Percentiles rank a stretch among this genome's conserved stretches.
Evolutionary conservation across 2,888 invertebrate genomes (phyloP).

Genomic region (Luperina nickerlii): DNA sequence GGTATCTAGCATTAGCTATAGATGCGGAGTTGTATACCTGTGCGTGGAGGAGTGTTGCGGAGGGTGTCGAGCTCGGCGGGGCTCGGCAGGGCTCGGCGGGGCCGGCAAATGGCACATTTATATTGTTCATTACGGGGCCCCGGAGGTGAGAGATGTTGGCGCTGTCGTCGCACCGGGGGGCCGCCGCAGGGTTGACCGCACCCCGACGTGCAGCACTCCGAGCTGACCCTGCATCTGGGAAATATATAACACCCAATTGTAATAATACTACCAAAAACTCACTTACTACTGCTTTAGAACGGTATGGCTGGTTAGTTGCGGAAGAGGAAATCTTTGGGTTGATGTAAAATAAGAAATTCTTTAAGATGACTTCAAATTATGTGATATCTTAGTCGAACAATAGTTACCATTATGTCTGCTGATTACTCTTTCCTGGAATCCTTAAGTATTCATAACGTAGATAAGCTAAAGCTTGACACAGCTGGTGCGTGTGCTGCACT

Average conservation of each 20-base stretch:
- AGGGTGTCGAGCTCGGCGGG: slow-evolving; percentile 51
- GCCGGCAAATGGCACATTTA: slow-evolving; percentile 85
- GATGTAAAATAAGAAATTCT: neutral
- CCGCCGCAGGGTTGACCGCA: slow-evolving; percentile 76
- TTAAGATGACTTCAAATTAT: neutral
- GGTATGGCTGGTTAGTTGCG: neutral
- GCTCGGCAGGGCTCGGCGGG: slow-evolving; percentile 53
- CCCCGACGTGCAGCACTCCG: neutral
- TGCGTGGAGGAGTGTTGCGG: slow-evolving; percentile 55
- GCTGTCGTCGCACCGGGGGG: slow-evolving; percentile 84
- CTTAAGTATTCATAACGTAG: neutral
- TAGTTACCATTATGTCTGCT: neutral
- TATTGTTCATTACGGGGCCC: slow-evolving; percentile 87
- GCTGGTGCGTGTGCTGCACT: neutral
- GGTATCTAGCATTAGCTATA: slow-evolving; percentile 50
- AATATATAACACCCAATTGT: slow-evolving; percentile 9
- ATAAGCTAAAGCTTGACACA: no score
- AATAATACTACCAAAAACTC: neutral
- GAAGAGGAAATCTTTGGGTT: neutral
- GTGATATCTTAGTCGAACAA: no score
- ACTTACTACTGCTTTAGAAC: neutral
- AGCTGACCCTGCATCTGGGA: slow-evolving; percentile 24
- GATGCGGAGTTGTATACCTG: slow-evolving; percentile 41
- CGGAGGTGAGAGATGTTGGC: slow-evolving; percentile 89
- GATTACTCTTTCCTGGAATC: neutral